Evolutionary conservation across 2,888 invertebrate species (phyloP).

Genomic region (Caprella mutica): DNA sequence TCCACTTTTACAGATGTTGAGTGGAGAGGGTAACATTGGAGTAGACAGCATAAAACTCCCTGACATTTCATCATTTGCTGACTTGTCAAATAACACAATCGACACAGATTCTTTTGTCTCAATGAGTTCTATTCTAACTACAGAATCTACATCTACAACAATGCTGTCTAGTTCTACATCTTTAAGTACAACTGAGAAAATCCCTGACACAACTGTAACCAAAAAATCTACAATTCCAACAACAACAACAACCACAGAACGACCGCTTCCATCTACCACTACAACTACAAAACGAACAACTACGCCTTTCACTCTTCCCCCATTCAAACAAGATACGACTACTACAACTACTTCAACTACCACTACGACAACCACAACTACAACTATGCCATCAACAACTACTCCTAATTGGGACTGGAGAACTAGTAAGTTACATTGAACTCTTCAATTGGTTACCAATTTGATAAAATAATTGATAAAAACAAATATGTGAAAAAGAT

Average conservation of each 20-base stretch:
- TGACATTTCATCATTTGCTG: background rate
- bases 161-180: no score
- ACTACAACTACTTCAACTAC: constrained; percentile 42
- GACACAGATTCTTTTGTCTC: no score
- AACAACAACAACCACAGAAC: background rate
- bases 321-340: constrained; percentile 44
- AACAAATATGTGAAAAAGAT: background rate
- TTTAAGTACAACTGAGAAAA: background rate
- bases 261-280: constrained; percentile 45
- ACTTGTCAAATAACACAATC: no score
- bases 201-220: background rate
- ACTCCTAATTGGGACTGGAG: constrained; percentile 38
- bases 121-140: no score
- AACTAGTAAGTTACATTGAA: constrained; percentile 8
- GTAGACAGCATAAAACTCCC: background rate
- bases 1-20: constrained; percentile 13
- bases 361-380: constrained; percentile 38
- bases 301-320: constrained; percentile 43
- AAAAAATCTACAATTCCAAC: background rate
- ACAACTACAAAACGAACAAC: constrained; percentile 44
- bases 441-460: background rate
- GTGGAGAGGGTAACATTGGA: constrained; percentile 13
- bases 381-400: constrained; percentile 41
- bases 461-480: background rate
- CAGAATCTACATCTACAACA: no score